phyloP scores from a whole-genome alignment of 2,113 vertebrate species.

The Eolophus roseicapilla region DNA sequence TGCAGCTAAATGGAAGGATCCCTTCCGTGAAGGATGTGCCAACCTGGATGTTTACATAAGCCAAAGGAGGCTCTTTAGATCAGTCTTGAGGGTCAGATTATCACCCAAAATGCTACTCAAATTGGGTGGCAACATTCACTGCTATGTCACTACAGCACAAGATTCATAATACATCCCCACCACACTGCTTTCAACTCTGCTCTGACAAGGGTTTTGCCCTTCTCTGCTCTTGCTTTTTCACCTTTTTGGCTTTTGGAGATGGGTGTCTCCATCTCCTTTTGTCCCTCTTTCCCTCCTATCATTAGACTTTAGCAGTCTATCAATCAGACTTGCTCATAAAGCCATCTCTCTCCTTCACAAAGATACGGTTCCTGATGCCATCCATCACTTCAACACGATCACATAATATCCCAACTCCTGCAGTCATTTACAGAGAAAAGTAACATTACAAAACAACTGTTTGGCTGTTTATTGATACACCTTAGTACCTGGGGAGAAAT shows the following conservation, averaged over 20 bases:
- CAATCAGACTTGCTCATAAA: accelerated
- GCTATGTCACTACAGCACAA: neutral
- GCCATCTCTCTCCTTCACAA: neutral
- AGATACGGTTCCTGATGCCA: neutral
- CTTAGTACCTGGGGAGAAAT: neutral
- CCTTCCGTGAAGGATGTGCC: neutral
- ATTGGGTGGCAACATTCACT: neutral
- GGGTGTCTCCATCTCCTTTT: neutral
- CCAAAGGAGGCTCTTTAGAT: neutral
- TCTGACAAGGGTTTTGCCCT: neutral
- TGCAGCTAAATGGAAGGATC: neutral
- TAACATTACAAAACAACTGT: neutral
- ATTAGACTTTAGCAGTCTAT: neutral
- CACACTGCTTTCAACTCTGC: neutral
- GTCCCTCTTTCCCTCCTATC: neutral
- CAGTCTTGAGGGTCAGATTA: neutral
- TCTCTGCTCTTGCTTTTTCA: neutral
- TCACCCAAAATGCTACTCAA: neutral
- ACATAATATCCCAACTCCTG: neutral
- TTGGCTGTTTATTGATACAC: neutral
- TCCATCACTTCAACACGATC: neutral
- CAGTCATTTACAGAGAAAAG: neutral
- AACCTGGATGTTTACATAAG: neutral
- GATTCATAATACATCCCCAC: too few relatives aligned
- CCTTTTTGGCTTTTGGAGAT: neutral